Evolutionary conservation across 30 jellyfish, hydroid and myxozoan genomes (phyloP), one percentile per base, ranked within the genome.

Genomic region (Aurelia aurita): DNA sequence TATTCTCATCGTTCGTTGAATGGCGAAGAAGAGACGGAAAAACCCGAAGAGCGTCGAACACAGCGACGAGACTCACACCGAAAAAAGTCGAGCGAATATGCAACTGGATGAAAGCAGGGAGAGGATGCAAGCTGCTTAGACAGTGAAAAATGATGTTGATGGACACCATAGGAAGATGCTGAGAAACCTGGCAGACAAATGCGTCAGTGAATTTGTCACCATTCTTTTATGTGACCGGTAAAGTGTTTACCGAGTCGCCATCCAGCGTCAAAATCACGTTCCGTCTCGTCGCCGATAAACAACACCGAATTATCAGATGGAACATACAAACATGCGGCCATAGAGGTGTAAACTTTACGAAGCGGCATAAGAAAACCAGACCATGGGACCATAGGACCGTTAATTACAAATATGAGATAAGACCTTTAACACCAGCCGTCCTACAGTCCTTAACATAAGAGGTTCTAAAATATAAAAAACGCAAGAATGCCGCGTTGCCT

Each of bases 91-190:
- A 77, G 53, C 84, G 97, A 31, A 93, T 93, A 18, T 93, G 98
- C 82, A 82, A 74, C 13, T 93, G 98, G 98, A 87, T 93, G 47
- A 82, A 82, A 19, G 96, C 96, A 59, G 98, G 97, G 14, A 51
- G 89, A 44, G 90, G 90, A 21, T 87, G 96, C 82, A 58, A 60
- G 53, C 59, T 35, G 61, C 35, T 82, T 54, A 82, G 70, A 55
- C 39, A 19, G 51, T 64, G 72, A 31, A 25, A 22, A 51, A 47
- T 28, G 15, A 31, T 23, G 76, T 19, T 64, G 76, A 64, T 64
- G 22, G 76, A 64, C 9, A 11, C 76, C 22, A 6, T 13, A 19
- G 39, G 54, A 64, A 27, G 76, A 21, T 58, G 29, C 29, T 58
- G 69, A 58, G 46, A 26, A 21, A 10, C 68, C 28, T 71, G 51